Percentiles rank a stretch among this genome's conserved stretches.
Evolutionary conservation across 1,140 invertebrate genomes (phyloP).

Genomic region (Camponotus floridanus): DNA sequence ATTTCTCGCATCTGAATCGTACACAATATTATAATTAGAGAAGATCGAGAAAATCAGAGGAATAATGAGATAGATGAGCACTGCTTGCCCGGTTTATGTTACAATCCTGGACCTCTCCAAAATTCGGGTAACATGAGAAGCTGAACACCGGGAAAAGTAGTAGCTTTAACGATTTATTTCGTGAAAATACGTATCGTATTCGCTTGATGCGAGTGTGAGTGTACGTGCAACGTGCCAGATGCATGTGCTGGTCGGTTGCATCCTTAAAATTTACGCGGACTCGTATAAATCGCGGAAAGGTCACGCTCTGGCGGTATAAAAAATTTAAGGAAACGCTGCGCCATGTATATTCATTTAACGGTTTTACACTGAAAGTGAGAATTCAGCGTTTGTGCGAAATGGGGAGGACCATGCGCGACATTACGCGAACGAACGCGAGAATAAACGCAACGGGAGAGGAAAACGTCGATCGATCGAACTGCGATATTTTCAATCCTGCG

Average conservation of each 20-base stretch:
- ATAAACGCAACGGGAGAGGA: slow-evolving; percentile 17
- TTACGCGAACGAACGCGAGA: background rate
- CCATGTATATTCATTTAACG: slow-evolving; percentile 1
- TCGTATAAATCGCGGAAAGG: background rate
- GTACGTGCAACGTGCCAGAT: background rate
- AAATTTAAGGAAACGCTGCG: slow-evolving; percentile 24
- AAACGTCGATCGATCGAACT: slow-evolving; percentile 8
- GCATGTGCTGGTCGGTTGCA: background rate
- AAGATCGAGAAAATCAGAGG: slow-evolving; percentile 7
- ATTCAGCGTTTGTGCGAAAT: background rate
- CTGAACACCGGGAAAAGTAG: too few relatives aligned
- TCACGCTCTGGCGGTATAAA: background rate
- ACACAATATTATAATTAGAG: background rate
- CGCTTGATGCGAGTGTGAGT: background rate
- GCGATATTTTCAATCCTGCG: slow-evolving; percentile 14
- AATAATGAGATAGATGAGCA: slow-evolving; percentile 23
- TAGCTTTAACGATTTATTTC: slow-evolving; percentile 32
- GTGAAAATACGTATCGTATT: slow-evolving; percentile 12
- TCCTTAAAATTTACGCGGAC: slow-evolving; percentile 3
- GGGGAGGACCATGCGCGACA: slow-evolving; percentile 2
- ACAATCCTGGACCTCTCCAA: background rate
- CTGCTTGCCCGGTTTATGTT: slow-evolving; percentile 21
- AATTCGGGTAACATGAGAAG: slow-evolving; percentile 6
- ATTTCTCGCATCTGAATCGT: background rate
- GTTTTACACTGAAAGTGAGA: background rate